Evolutionary conservation across 2,888 invertebrate genomes (phyloP).

Genomic region (Habroteleia sp.): DNA sequence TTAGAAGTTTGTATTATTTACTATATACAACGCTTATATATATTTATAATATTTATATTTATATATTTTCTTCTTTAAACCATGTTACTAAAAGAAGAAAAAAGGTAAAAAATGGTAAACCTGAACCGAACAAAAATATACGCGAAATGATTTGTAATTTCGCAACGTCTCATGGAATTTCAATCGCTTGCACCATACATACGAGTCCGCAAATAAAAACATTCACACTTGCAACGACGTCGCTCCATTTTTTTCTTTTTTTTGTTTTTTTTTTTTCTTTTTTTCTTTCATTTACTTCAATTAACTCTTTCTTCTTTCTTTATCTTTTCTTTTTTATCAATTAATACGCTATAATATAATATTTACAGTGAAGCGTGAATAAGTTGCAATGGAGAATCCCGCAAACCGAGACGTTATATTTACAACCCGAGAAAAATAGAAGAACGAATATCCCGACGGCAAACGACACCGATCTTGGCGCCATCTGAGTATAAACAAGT

Average conservation of each 20-base stretch:
- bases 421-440: conserved; percentile 44
- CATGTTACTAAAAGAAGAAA: conserved; percentile 70
- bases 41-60: conserved; percentile 62
- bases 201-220: conserved; percentile 79
- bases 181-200: conserved; percentile 69
- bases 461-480: conserved; percentile 27
- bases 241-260: conserved; percentile 19
- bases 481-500: conserved; percentile 27
- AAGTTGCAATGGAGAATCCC: conserved; percentile 59
- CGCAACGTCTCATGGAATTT: conserved; percentile 53
- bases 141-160: conserved; percentile 28
- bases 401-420: conserved; percentile 53
- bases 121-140: conserved; percentile 58
- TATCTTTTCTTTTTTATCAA: conserved; percentile 21
- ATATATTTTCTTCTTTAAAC: conserved; percentile 69
- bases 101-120: conserved; percentile 48
- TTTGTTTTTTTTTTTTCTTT: conserved; percentile 1
- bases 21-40: conserved; percentile 78
- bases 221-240: conserved; percentile 76
- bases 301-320: conserved; percentile 5
- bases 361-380: conserved; percentile 63
- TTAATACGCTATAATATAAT: conserved; percentile 60
- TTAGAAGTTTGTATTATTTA: conserved; percentile 80
- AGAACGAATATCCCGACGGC: conserved; percentile 39
- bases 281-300: conserved; percentile 6